Conservation (phyloP, 1,140 invertebrate genomes). For the Probaryconus sp. region DNA sequence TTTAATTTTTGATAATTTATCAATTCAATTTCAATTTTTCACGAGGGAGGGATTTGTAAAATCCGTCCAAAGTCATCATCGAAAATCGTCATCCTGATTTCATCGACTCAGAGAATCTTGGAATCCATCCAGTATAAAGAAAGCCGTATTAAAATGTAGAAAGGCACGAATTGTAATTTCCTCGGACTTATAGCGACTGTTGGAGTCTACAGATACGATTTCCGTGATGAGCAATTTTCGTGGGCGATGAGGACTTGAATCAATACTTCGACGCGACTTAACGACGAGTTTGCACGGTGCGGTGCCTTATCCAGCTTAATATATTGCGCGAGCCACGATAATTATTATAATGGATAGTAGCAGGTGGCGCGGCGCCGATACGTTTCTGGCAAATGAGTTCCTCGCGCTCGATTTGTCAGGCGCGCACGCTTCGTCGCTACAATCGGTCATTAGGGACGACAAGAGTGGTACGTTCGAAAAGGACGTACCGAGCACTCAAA, state of each 20-base stretch:
- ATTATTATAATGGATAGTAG: constrained; percentile 75
- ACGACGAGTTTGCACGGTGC: constrained; percentile 26
- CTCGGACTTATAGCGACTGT: background rate
- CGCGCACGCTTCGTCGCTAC: constrained; percentile 45
- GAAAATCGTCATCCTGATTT: no score
- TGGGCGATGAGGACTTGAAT: constrained; percentile 18
- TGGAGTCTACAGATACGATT: background rate
- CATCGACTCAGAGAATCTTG: no score
- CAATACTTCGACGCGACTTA: constrained; percentile 49
- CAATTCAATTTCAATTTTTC: no score
- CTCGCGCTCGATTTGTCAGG: constrained; percentile 71
- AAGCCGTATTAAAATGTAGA: background rate
- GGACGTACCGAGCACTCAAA: constrained; percentile 32
- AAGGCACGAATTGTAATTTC: constrained; percentile 3
- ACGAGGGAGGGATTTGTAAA: no score
- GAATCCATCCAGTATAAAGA: no score
- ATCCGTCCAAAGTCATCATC: no score
- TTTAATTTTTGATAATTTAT: no score
- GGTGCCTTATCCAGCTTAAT: constrained; percentile 62
- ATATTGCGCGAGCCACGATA: constrained; percentile 70
- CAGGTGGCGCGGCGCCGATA: constrained; percentile 69
- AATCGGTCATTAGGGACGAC: constrained; percentile 70
- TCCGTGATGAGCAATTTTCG: constrained; percentile 26
- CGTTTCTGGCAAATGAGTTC: constrained; percentile 74
- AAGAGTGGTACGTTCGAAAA: background rate